Evolutionary conservation across 2,113 vertebrate genomes (phyloP), one percentile per base, ranked within the genome.

Genomic region (Dicrurus megarhynchus): DNA sequence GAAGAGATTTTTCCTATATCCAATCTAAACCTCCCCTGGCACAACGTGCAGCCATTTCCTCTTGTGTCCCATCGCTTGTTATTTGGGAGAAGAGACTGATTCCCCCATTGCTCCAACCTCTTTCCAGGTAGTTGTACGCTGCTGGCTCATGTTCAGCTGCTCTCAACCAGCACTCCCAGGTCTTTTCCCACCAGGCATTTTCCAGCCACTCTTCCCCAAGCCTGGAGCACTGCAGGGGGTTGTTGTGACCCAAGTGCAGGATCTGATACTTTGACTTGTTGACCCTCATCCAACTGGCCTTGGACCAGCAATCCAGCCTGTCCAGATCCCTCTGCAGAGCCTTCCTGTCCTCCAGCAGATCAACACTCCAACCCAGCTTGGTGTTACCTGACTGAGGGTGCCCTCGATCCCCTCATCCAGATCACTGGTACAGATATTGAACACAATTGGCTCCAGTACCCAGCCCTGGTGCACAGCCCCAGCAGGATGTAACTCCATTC

Each of bases 391-490:
- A n/a, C 55, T 23, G n/a, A 74, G 18, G 28, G 21, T 60, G n/a
- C 30, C 32, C 67, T 59, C 0, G 0, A 32, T 67, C 17, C 26
- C n/a, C 67, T 67, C 0, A 0, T 24, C n/a, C 46, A 60, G 39
- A 41, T 28, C 27, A 35, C 15, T 20, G 33, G 11, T 20, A 63
- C 39, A 63, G n/a, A 24, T 7, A 50, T 0, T 22, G 28, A 78
- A 63, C 21, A 84, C 30, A 46, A 30, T 13, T 8, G 41, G 49
- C 14, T n/a, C 67, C 39, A 57, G 9, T 2, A 26, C 19, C 14
- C 26, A 79, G 55, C 42, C 53, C 77, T 42, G 24, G 42, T 13
- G 42, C 50, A n/a, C 70, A 68, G 46, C 16, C 69, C 46, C 39
- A 41, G n/a, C 41, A 68, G 70, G 39, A 61, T 41, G 9, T 16